Evolutionary conservation across 2,888 invertebrate genomes (phyloP), one percentile per base, ranked within the genome.

Genomic region (Blastobasis lacticolella): DNA sequence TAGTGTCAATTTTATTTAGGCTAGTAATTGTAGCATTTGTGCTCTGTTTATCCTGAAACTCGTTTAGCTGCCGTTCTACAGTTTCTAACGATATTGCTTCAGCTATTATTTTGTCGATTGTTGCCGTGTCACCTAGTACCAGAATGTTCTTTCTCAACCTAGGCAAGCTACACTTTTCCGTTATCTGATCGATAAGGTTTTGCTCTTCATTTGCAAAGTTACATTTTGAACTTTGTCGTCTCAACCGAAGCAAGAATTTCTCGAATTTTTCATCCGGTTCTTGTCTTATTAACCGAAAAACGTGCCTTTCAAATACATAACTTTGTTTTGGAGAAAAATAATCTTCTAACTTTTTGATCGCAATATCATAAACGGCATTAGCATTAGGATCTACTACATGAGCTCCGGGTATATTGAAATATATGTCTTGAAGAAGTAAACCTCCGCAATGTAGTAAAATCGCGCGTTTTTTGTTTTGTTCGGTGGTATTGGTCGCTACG

Each of bases 101-200:
- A 7, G 46, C 23, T 3, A 38, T 45, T 40, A 50, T 45, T 45
- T 43, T 49, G 9, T 45, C 10, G 5, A 40, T 7, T 7, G 38
- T 48, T 8, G 10, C 41, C 6, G 9, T 40, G 9, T 64, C 61
- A 3, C 61, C 61, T 1, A 47, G 6, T 6, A 10, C 50, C 7
- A 63, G 36, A n/a, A 57, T 56, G 36, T 56, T 61, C 43, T 62
- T 64, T 8, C 60, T 37, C 2, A 61, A 42, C 23, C 62, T 57
- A 1, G 38, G 4, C 36, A 55, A 56, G 0, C 0, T 7, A 38
- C 60, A 56, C 46, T 61, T 64, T 54, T 64, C 62, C 4, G 48
- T 48, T 1, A 63, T 54, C 46, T 64, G 63, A 23, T 62, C 63
- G 4, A 66, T 57, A 0, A 64, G 8, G 6, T 48, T 37, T 7